Percentiles rank a stretch among this genome's conserved stretches.
Conservation (phyloP, 2,888 invertebrate genomes). For the Euplagia quadripunctaria region DNA sequence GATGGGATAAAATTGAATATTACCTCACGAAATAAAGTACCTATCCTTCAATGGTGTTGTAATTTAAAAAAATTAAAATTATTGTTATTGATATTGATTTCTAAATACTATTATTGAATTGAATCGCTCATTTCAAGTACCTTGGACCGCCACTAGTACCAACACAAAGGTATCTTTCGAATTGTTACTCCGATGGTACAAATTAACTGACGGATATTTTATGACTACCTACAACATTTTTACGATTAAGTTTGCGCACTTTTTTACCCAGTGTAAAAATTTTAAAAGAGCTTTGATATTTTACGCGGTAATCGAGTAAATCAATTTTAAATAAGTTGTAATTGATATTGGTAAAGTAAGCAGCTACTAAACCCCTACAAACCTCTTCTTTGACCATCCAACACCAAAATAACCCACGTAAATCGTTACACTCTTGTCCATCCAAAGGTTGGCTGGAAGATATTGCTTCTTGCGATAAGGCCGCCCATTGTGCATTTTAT, state of each 20-base stretch:
- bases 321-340: not conserved
- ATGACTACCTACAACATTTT: constrained; percentile 49
- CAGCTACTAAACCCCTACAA: not conserved
- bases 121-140: constrained; percentile 1
- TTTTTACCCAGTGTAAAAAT: constrained; percentile 45
- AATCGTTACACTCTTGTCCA: too few species aligned
- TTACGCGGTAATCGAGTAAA: not conserved
- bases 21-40: too few species aligned
- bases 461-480: too few species aligned
- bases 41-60: too few species aligned
- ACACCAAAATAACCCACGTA: too few species aligned
- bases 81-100: too few species aligned
- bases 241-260: constrained; percentile 45
- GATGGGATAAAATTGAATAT: too few species aligned
- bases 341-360: not conserved
- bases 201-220: constrained; percentile 66
- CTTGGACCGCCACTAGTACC: constrained; percentile 33
- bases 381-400: too few species aligned
- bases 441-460: too few species aligned
- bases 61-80: too few species aligned
- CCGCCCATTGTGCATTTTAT: too few species aligned
- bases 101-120: too few species aligned
- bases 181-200: constrained; percentile 63
- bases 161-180: constrained; percentile 55
- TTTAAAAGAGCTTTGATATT: constrained; percentile 10